These are phyloP conservation scores for Neodiprion lecontei DNA, from an alignment of 1,140 invertebrate genomes.

Conservation along the genomic window DNA sequence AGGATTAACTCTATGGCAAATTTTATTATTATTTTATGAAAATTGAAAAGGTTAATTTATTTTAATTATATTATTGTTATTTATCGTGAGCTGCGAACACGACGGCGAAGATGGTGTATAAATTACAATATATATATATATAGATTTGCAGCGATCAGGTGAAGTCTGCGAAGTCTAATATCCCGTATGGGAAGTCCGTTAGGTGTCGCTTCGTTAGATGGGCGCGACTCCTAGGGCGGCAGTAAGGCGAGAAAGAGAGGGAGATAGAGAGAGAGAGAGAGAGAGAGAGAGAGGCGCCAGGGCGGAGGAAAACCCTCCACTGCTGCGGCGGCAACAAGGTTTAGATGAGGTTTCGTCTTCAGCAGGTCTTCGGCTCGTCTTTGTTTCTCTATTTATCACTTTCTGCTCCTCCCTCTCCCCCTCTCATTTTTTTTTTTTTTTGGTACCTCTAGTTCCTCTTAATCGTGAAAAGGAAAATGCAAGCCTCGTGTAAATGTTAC, in stretches of 20 bases:
- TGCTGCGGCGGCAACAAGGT: neutral
- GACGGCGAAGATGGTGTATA: too few species aligned
- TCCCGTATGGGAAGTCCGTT: neutral
- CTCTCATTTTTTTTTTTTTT: neutral
- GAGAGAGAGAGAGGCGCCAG: neutral
- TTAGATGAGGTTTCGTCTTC: slow-evolving; percentile 5
- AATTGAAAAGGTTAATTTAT: too few species aligned
- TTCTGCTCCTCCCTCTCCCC: neutral
- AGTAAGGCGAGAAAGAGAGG: neutral
- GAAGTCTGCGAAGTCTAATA: too few species aligned
- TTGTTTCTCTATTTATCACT: neutral
- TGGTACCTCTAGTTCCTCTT: too few species aligned
- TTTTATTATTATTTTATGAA: too few species aligned
- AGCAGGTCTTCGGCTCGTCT: neutral
- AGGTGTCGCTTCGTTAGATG: neutral
- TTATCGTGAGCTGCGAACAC: too few species aligned
- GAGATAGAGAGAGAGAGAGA: neutral
- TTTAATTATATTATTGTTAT: too few species aligned
- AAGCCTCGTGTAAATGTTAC: too few species aligned
- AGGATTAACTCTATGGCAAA: too few species aligned
- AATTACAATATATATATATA: neutral
- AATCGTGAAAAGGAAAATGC: too few species aligned
- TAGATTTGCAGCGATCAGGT: neutral
- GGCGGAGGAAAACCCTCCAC: neutral
- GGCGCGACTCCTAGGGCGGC: too few species aligned